Evolutionary conservation across 2,888 invertebrate genomes (phyloP).

Genomic region (Venusia cambrica): DNA sequence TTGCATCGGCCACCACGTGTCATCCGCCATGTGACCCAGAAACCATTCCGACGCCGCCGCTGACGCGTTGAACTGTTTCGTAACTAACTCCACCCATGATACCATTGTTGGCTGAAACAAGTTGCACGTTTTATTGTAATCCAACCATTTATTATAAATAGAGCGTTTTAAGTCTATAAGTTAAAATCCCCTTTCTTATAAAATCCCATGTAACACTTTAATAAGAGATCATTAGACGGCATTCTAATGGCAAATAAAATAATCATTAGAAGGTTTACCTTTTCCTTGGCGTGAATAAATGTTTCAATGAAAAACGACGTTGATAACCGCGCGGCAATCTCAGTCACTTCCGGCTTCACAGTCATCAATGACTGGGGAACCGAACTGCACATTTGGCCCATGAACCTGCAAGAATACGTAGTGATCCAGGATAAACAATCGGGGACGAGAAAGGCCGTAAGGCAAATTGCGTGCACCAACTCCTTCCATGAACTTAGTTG

Average conservation of each 20-base stretch:
- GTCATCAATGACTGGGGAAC: slow-evolving; percentile 94
- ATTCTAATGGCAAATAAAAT: no score
- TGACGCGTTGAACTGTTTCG: slow-evolving; percentile 96
- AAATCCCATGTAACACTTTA: no score
- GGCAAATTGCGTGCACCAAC: no score
- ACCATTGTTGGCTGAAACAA: slow-evolving; percentile 92
- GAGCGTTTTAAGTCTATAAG: no score
- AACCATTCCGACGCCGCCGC: slow-evolving; percentile 96
- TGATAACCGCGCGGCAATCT: slow-evolving; percentile 92
- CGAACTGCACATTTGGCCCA: slow-evolving; percentile 97
- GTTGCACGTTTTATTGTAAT: no score
- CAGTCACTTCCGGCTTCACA: slow-evolving; percentile 88
- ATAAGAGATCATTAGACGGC: no score
- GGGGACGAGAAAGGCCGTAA: no score
- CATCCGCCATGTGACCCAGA: slow-evolving; percentile 94
- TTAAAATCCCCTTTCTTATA: no score
- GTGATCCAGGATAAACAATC: no score
- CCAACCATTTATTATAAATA: no score
- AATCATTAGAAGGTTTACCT: slow-evolving; percentile 82
- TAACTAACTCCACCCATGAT: slow-evolving; percentile 96
- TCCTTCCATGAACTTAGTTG: no score
- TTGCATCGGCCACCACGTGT: slow-evolving; percentile 98
- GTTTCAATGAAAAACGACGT: slow-evolving; percentile 98
- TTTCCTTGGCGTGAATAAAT: slow-evolving; percentile 98
- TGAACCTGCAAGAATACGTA: slow-evolving; percentile 90